These are phyloP conservation scores for Pitta sordida DNA, from an alignment of 2,113 vertebrate genomes.

Conservation along the genomic window DNA sequence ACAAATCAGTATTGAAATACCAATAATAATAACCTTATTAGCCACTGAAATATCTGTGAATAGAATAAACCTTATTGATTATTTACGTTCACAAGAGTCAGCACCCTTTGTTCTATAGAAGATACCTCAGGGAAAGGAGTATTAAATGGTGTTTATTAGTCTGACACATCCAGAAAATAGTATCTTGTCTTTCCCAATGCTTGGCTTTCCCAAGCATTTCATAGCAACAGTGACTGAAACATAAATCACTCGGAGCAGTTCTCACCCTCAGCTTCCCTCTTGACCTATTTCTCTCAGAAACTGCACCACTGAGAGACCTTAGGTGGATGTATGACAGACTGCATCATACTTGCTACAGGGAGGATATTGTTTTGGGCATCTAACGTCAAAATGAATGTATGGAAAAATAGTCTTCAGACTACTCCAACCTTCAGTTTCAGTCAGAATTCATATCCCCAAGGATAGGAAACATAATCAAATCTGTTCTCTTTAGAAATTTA, in stretches of 20 bases:
- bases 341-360: not conserved
- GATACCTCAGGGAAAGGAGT: not conserved
- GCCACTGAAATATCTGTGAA: not conserved
- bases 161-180: not conserved
- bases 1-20: not conserved
- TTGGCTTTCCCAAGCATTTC: not conserved
- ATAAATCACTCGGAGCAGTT: not conserved
- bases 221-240: not conserved
- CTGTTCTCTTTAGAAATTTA: not conserved
- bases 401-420: not conserved
- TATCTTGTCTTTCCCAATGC: not conserved
- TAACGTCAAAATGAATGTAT: not conserved
- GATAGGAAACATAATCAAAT: not conserved
- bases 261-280: not conserved
- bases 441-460: not conserved
- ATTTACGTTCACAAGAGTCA: not conserved
- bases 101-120: not conserved
- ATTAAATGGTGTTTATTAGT: not conserved
- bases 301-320: not conserved
- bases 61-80: not conserved
- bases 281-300: not conserved
- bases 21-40: constrained; percentile 19
- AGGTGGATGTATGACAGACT: not conserved
- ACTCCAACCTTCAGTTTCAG: not conserved
- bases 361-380: not conserved